These are phyloP conservation scores for Mirza zaza DNA, from an alignment of 2,113 vertebrate species.

Conservation along the genomic window DNA sequence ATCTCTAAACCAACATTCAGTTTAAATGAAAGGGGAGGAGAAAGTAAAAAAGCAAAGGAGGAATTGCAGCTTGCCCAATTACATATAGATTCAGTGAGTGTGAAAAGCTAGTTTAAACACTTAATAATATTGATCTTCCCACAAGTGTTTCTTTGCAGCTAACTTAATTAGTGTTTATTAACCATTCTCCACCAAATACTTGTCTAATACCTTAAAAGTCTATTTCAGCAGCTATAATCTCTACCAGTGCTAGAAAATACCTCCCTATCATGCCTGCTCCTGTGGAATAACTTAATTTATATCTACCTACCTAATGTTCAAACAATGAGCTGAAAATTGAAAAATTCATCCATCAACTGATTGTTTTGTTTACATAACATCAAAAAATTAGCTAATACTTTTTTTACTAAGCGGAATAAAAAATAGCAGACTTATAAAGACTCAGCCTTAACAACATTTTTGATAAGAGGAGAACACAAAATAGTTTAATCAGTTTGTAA, in stretches of 20 bases:
- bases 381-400: constrained; percentile 27
- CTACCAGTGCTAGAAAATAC: constrained; percentile 1
- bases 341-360: neutral
- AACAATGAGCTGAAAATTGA: constrained; percentile 46
- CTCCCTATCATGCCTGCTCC: neutral
- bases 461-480: neutral
- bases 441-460: neutral
- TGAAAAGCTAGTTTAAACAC: constrained; percentile 65
- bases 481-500: neutral
- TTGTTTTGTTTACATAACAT: constrained; percentile 22
- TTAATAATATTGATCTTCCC: constrained; percentile 73
- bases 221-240: constrained; percentile 48
- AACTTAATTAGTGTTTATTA: constrained; percentile 74
- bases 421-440: neutral
- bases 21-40: constrained; percentile 19
- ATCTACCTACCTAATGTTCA: neutral
- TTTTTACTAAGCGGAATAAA: constrained; percentile 21
- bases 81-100: constrained; percentile 35
- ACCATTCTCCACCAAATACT: constrained; percentile 51
- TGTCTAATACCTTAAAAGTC: constrained; percentile 58
- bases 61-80: neutral
- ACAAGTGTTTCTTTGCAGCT: constrained; percentile 44
- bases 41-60: neutral
- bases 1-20: neutral
- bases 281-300: constrained; percentile 54